These are phyloP conservation scores for Mesoclemmys tuberculata DNA, from an alignment of 2,113 vertebrate genomes.

Conservation along the genomic window DNA sequence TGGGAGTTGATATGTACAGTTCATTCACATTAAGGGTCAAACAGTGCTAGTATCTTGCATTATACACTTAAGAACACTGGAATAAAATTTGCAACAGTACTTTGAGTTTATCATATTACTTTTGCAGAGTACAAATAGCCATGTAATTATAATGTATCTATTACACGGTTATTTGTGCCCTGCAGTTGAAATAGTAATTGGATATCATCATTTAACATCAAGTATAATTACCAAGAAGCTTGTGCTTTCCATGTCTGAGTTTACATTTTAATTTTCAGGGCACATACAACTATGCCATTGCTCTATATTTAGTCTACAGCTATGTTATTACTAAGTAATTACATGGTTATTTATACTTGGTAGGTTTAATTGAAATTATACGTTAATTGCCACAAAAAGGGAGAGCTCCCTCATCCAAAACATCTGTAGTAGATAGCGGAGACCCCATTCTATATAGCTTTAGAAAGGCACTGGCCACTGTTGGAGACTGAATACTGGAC, in stretches of 20 bases:
- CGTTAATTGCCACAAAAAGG: slow-evolving; percentile 11
- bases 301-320: slow-evolving; percentile 14
- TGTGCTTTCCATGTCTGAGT: slow-evolving; percentile 35
- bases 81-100: slow-evolving; percentile 62
- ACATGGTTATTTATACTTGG: not conserved
- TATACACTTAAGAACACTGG: slow-evolving; percentile 55
- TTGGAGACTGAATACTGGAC: not conserved
- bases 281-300: slow-evolving; percentile 18
- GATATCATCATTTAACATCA: slow-evolving; percentile 60
- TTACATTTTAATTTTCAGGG: slow-evolving; percentile 10
- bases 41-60: slow-evolving; percentile 44
- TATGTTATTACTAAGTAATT: slow-evolving; percentile 51
- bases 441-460: not conserved
- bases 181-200: slow-evolving; percentile 67
- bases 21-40: slow-evolving; percentile 48
- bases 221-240: slow-evolving; percentile 59
- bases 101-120: slow-evolving; percentile 66
- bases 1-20: slow-evolving; percentile 37
- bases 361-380: not conserved
- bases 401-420: not conserved
- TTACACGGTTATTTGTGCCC: slow-evolving; percentile 64
- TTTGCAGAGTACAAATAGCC: slow-evolving; percentile 66
- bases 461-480: not conserved
- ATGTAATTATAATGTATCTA: slow-evolving; percentile 71
- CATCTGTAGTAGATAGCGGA: not conserved